Conservation (phyloP, 2,113 vertebrate genomes). For the Alethe castanea region DNA sequence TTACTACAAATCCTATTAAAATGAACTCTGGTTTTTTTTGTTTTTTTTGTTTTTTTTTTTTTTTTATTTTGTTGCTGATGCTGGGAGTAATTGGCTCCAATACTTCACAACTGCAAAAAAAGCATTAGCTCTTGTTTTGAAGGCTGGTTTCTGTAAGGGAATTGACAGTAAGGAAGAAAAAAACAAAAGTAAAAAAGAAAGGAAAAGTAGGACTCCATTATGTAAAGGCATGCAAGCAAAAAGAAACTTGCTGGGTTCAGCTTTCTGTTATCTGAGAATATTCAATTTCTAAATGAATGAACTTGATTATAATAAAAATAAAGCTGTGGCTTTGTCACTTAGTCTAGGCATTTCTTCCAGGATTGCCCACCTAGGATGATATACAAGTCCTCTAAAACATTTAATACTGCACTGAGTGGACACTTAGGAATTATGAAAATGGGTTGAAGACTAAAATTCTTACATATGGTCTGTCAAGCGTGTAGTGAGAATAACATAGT, state of each 20-base stretch:
- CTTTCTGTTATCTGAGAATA: background rate
- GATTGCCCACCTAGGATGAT: background rate
- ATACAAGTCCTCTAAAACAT: background rate
- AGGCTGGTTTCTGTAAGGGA: slow-evolving; percentile 54
- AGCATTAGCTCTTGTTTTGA: slow-evolving; percentile 61
- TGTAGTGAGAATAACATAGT: slow-evolving; percentile 34
- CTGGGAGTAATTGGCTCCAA: slow-evolving; percentile 79
- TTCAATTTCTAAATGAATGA: background rate
- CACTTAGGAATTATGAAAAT: slow-evolving; percentile 38
- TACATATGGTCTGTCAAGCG: background rate
- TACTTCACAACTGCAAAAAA: slow-evolving; percentile 69
- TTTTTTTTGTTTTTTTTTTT: no score
- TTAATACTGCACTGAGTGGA: background rate
- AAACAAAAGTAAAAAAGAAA: background rate
- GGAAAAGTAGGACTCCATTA: background rate
- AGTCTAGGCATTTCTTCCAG: background rate
- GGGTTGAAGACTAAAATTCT: background rate
- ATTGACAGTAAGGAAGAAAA: slow-evolving; percentile 1
- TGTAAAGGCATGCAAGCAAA: background rate
- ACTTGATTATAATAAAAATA: slow-evolving; percentile 9
- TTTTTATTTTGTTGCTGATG: slow-evolving; percentile 34
- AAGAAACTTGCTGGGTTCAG: background rate
- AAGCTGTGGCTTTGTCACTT: background rate
- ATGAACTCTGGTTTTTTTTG: slow-evolving; percentile 71
- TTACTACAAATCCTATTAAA: slow-evolving; percentile 84